Base-by-base conservation (phyloP, 2,888 invertebrate species). In the Anticlea derivata region DNA sequence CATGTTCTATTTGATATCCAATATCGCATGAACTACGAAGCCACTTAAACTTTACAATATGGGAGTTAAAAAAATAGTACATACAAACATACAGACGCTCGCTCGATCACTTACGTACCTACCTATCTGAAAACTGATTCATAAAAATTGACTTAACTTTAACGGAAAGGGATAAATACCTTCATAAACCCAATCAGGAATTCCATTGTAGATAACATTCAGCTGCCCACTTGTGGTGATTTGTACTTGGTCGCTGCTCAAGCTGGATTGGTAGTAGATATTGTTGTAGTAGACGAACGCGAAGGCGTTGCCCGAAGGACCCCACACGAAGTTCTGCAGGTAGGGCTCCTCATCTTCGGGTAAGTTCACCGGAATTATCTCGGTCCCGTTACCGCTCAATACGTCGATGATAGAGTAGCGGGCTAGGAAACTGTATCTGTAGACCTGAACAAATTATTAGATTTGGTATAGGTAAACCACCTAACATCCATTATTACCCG, bases 161-260 rank as follows among this genome's bases (percentile, higher is more conserved):
- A n/a, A n/a, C n/a, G n/a, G n/a, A n/a, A n/a, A n/a, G n/a, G n/a
- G 17, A 17, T 39, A 26, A 40, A 67, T 73, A 96, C 96, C 96
- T 93, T 98, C 98, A 83, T 98, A 98, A 0, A 98, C 95, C 98
- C 98, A 98, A 83, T 98, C 98, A 22, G 97, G 96, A 6, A 97
- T 93, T 20, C 97, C 98, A 78, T 98, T 95, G 72, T 95, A 95
- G 43, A 96, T 91, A 5, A 92, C 92, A 23, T 93, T 92, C 37
- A 89, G 82, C 10, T 82, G 70, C 1, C 94, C 95, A 63, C 92
- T 93, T 0, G 75, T 81, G 0, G 97, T 96, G 24, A 96, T 86
- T 60, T 92, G 91, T 12, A 86, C 78, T 2, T 92, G 86, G 0
- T 75, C 65, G 0, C 73, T 79, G 1, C 74, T 78, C 39, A 92